These are phyloP conservation scores for Odontomachus brunneus DNA, from an alignment of 1,140 invertebrate genomes.

Conservation along the genomic window DNA sequence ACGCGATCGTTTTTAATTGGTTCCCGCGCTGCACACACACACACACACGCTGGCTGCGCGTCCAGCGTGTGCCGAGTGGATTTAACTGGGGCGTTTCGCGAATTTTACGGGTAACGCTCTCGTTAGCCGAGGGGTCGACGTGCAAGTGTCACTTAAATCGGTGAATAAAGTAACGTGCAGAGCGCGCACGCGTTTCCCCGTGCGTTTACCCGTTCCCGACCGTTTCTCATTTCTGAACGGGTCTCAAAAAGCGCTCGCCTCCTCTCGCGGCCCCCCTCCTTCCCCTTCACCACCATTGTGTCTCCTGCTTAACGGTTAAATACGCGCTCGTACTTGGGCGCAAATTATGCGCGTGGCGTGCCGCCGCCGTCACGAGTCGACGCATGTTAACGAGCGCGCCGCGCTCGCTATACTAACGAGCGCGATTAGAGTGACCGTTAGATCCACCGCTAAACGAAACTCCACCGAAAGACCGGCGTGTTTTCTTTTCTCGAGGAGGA, in stretches of 20 bases:
- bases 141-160: too few relatives aligned
- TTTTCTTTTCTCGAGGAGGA: conserved; percentile 6
- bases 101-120: too few relatives aligned
- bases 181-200: background rate
- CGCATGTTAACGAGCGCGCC: conserved; percentile 50
- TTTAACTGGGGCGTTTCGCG: too few relatives aligned
- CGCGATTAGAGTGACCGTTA: conserved; percentile 65
- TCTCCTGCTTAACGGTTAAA: conserved; percentile 31
- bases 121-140: too few relatives aligned
- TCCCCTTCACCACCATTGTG: background rate
- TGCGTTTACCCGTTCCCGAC: background rate
- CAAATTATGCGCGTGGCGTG: conserved; percentile 46
- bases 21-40: too few relatives aligned
- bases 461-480: background rate
- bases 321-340: conserved; percentile 13
- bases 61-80: too few relatives aligned
- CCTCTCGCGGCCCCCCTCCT: too few relatives aligned
- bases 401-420: conserved; percentile 68
- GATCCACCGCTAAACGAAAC: conserved; percentile 42
- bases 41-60: too few relatives aligned
- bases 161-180: too few relatives aligned
- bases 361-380: conserved; percentile 17
- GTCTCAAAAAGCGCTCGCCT: background rate
- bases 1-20: too few relatives aligned
- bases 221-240: background rate